A percentile compares a stretch with the other conserved stretches of the same genome.
These are phyloP conservation scores for Rostratula benghalensis DNA, from an alignment of 2,113 vertebrate species.

Conservation along the genomic window DNA sequence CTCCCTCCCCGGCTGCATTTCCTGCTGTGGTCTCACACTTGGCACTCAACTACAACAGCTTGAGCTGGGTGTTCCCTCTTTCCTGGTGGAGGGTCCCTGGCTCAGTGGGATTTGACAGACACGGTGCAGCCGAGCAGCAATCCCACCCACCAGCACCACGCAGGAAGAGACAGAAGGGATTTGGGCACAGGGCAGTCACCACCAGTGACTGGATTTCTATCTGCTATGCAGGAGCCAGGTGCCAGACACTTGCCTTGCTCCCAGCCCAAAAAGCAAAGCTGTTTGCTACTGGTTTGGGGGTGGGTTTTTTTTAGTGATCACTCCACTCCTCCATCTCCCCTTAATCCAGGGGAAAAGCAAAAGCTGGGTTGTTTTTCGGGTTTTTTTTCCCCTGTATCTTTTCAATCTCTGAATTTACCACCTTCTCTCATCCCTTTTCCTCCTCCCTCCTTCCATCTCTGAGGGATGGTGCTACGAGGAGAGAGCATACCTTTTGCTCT, in stretches of 20 bases:
- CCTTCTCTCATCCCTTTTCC: not conserved
- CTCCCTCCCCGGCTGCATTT: accelerated
- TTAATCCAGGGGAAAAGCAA: accelerated
- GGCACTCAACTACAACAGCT: accelerated
- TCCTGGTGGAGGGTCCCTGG: not conserved
- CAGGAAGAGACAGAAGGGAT: not conserved
- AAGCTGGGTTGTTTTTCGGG: not conserved
- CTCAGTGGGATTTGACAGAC: accelerated
- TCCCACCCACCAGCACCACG: not conserved
- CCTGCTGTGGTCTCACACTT: not conserved
- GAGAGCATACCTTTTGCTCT: not conserved
- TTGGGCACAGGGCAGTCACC: not conserved
- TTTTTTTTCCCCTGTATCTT: not conserved
- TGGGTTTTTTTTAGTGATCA: not conserved
- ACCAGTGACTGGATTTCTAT: not conserved
- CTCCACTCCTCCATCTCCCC: not conserved
- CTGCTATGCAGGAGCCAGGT: accelerated
- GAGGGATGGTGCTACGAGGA: not conserved
- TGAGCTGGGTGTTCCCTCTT: not conserved
- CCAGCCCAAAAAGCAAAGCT: not conserved
- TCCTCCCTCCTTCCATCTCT: not conserved
- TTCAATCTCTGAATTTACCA: not conserved
- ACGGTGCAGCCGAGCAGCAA: not conserved
- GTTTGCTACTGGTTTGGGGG: not conserved
- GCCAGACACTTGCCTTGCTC: not conserved